Evolutionary conservation across 2,888 invertebrate genomes (phyloP).

Genomic region (Pharmacophagus antenor): DNA sequence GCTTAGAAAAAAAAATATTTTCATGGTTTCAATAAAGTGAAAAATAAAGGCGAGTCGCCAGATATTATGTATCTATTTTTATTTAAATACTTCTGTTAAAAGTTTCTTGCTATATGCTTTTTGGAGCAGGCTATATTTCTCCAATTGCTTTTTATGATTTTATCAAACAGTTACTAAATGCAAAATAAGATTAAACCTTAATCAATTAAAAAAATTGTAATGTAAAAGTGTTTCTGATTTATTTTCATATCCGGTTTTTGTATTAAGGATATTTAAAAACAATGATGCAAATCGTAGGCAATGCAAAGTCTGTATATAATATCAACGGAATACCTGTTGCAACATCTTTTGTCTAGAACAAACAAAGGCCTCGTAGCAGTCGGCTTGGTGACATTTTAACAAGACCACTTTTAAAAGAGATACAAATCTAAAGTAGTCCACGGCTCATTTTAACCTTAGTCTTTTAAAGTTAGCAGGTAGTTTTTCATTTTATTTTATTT

Average conservation of each 20-base stretch:
- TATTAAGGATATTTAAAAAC: neutral
- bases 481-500: neutral
- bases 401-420: constrained; percentile 23
- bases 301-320: constrained; percentile 7
- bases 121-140: no score
- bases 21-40: no score
- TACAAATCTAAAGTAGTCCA: constrained; percentile 16
- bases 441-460: constrained; percentile 7
- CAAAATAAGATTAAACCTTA: no score
- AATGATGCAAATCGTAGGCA: constrained; percentile 16
- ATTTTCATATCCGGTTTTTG: neutral
- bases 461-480: neutral
- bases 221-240: no score
- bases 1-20: no score
- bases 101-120: no score
- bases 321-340: constrained; percentile 22
- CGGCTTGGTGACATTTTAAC: constrained; percentile 25
- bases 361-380: constrained; percentile 20
- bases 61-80: no score
- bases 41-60: no score
- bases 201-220: no score
- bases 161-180: no score
- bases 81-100: no score
- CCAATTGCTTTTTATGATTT: no score
- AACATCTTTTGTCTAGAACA: constrained; percentile 17